Evolutionary conservation across 2,797 vertebrate species (phyloP).

Genomic region (Phataginus tricuspis): DNA sequence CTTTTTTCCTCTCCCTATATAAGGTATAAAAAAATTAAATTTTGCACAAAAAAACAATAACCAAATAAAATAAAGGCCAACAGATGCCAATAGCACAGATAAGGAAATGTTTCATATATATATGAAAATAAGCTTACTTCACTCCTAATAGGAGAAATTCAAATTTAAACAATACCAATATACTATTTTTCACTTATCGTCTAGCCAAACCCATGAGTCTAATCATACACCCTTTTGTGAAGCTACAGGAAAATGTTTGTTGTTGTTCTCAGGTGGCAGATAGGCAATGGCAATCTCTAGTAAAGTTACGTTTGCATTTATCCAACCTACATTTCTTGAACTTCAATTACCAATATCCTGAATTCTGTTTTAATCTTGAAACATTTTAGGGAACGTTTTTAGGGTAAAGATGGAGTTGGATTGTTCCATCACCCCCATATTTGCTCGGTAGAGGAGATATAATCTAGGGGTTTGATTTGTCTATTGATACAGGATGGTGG

Average conservation of each 20-base stretch:
- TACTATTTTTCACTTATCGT: not conserved
- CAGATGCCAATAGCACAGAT: not conserved
- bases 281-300: not conserved
- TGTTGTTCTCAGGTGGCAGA: not conserved
- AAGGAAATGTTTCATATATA: not conserved
- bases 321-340: not conserved
- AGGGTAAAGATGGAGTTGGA: not conserved
- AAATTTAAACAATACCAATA: not conserved
- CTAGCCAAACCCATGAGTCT: not conserved
- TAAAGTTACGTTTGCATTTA: not conserved
- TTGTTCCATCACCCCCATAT: not conserved
- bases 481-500: not conserved
- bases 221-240: not conserved
- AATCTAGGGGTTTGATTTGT: not conserved
- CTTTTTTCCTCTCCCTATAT: too few relatives aligned
- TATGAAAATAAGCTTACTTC: not conserved
- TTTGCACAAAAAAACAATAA: not conserved
- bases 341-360: not conserved
- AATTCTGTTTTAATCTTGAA: conserved; percentile 2
- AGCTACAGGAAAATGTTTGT: not conserved
- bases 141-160: not conserved
- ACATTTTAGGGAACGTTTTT: not conserved
- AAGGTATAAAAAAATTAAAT: not conserved
- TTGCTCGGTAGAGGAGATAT: not conserved
- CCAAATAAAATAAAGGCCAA: not conserved